phyloP scores from a whole-genome alignment of 2,797 vertebrate species.

The Numenius phaeopus region DNA sequence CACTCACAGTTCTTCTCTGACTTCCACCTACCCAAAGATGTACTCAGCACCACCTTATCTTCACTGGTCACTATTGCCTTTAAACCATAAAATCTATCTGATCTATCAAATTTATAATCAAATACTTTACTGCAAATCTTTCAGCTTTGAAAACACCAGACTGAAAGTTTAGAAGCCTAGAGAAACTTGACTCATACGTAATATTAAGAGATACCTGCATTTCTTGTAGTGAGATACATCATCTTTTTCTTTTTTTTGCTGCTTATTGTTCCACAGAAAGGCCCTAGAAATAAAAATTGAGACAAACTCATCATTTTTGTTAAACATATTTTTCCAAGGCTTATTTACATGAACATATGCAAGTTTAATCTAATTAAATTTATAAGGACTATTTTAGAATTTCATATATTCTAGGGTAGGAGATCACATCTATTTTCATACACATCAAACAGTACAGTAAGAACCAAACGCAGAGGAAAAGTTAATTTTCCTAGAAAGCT shows the following conservation, averaged over 20 bases:
- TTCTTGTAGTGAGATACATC: conserved; percentile 98
- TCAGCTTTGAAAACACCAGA: not conserved
- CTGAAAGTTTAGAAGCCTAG: not conserved
- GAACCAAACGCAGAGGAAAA: not conserved
- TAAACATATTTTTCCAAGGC: not conserved
- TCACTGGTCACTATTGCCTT: not conserved
- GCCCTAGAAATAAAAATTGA: conserved; percentile 81
- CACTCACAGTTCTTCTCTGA: not conserved
- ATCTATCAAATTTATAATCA: not conserved
- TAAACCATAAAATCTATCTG: not conserved
- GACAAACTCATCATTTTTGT: not conserved
- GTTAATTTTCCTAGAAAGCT: not conserved
- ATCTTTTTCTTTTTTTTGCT: conserved; percentile 97
- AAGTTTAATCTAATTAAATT: not conserved
- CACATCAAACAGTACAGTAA: not conserved
- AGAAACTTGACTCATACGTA: not conserved
- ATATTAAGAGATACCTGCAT: conserved; percentile 87
- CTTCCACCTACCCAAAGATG: not conserved
- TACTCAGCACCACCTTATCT: not conserved
- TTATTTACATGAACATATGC: not conserved
- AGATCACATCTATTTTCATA: not conserved
- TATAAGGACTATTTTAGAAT: not conserved
- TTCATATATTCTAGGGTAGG: not conserved
- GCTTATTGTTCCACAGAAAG: conserved; percentile 91
- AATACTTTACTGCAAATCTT: not conserved